Evolutionary conservation across 2,797 vertebrate genomes (phyloP), one percentile per base, ranked within the genome.

Genomic region (Coregonus suidteri): DNA sequence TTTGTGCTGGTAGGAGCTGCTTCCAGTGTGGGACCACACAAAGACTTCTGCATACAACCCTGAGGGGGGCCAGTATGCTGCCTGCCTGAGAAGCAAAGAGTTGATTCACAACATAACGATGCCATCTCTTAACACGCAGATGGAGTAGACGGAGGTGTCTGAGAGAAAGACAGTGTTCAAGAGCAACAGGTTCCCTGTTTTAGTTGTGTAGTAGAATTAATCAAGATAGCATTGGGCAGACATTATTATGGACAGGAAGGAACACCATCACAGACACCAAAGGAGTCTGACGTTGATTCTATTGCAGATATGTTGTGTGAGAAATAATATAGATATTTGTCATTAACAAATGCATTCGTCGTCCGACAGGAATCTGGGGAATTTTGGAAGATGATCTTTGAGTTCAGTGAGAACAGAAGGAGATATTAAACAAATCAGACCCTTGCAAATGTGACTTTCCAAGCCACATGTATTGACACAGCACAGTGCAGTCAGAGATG

Each of bases 281-380:
- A 30, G 7, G 11, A 20, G 18, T 3, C 25, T 25, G 62, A 65
- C 11, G 20, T 30, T 65, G 25, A 31, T 65, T 65, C 25, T 20
- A 30, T 25, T 9, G 25, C 62, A 31, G 62, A 65, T 69, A 7
- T 3, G 35, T 30, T 20, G 37, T 14, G n/a, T 53, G 47, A 53
- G 47, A 30, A 14, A 71, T 6, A 51, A 52, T 59, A 59, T 7
- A 3, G 4, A 72, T 6, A 34, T 52, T 25, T 30, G 20, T 1
- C 16, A 37, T 13, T 35, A 7, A 35, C 67, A 3, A 35, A 25
- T n/a, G 47, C 25, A 52, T 69, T 54, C 14, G 73, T 70, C 9
- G 64, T 34, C 14, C 20, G 3, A 6, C 6, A 4, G 37, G 31
- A 83, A 87, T 82, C 75, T 73, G 1, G 14, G 52, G 75, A 1